Percentiles rank a stretch among this genome's conserved stretches.
These are phyloP conservation scores for Amblyjoppa proteus DNA, from an alignment of 2,888 invertebrate genomes.

Conservation along the genomic window DNA sequence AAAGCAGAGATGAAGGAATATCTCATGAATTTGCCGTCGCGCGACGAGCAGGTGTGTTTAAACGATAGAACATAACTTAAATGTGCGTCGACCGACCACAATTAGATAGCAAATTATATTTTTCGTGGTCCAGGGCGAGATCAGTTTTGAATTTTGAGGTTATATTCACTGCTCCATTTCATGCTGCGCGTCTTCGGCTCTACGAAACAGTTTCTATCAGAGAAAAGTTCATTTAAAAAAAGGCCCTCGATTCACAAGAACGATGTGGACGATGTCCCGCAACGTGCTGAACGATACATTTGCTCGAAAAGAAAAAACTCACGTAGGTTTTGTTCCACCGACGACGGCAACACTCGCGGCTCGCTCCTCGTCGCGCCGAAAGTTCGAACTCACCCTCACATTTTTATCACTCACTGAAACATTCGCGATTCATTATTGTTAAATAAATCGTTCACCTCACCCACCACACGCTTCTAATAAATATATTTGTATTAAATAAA, in stretches of 20 bases:
- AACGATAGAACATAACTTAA: neutral
- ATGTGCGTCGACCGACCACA: neutral
- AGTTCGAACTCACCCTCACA: constrained; percentile 48
- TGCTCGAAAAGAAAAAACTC: constrained; percentile 41
- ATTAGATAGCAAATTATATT: neutral
- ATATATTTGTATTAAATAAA: constrained; percentile 12
- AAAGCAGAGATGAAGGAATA: constrained; percentile 89
- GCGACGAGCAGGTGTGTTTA: constrained; percentile 88
- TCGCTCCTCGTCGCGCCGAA: constrained; percentile 11
- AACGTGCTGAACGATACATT: neutral
- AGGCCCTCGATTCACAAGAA: neutral
- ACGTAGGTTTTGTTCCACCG: constrained; percentile 55
- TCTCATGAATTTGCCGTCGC: constrained; percentile 89
- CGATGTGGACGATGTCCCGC: neutral
- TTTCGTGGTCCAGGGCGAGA: neutral
- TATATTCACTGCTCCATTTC: constrained; percentile 57
- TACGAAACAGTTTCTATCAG: neutral
- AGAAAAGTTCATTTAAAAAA: neutral
- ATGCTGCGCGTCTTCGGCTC: constrained; percentile 27
- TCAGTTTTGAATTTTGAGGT: constrained; percentile 53
- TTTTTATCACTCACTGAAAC: constrained; percentile 38
- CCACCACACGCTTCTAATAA: constrained; percentile 15
- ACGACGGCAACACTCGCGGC: constrained; percentile 8
- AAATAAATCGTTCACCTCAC: constrained; percentile 6
- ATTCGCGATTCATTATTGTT: constrained; percentile 23